phyloP scores from a whole-genome alignment of 2,113 vertebrate species.

The Atlantisia rogersi region DNA sequence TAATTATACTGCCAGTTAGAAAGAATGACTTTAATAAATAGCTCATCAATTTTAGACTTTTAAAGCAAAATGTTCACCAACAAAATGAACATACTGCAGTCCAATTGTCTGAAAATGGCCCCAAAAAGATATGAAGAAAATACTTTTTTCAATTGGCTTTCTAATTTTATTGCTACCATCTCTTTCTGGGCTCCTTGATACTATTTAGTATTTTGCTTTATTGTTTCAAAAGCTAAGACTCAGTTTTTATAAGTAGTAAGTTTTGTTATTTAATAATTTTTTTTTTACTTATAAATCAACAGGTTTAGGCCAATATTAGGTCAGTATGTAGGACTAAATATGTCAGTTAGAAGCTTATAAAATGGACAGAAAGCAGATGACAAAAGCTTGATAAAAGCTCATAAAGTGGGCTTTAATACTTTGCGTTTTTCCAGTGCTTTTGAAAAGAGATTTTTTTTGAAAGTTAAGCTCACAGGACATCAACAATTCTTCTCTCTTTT shows the following conservation, averaged over 20 bases:
- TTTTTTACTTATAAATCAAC: neutral
- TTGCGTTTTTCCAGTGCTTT: neutral
- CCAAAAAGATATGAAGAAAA: conserved; percentile 11
- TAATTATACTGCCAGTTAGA: conserved; percentile 50
- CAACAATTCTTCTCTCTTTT: neutral
- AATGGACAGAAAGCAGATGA: neutral
- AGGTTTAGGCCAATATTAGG: neutral
- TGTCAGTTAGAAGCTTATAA: neutral
- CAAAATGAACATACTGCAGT: conserved; percentile 18
- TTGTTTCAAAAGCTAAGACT: neutral
- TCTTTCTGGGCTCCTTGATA: neutral
- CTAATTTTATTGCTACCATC: neutral
- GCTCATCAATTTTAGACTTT: conserved; percentile 42
- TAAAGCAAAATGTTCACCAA: neutral
- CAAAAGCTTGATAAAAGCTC: neutral
- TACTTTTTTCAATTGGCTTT: neutral
- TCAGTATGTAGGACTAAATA: neutral
- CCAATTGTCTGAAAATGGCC: conserved; percentile 56
- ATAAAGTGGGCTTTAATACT: neutral
- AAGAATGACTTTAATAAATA: conserved; percentile 49
- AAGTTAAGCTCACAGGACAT: neutral
- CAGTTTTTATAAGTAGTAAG: neutral
- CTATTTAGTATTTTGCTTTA: neutral
- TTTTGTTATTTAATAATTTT: neutral
- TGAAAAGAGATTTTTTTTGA: neutral